Base-by-base conservation (phyloP, 2,888 invertebrate genomes). In the Syrphus vitripennis region DNA sequence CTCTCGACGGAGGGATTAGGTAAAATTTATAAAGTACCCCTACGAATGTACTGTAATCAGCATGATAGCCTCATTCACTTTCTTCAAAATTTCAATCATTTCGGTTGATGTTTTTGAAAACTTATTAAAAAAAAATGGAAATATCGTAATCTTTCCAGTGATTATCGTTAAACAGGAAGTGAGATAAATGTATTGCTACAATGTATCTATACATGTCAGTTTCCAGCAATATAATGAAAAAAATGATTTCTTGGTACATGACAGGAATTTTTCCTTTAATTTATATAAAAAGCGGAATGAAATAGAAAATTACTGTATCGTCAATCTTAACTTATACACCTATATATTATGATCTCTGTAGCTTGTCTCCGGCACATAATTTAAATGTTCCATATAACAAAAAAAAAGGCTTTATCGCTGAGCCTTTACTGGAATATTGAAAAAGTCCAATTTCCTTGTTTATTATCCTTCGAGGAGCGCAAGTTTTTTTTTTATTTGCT, bases 361-460 rank as follows among this genome's bases (percentile, higher is more conserved):
- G 6, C 24, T 50, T n/a, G 26, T 50, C 50, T 50, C 26, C 2
- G 14, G 50, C 6, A n/a, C 7, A 50, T 50, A 50, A 50, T 26
- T 14, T 14, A 7, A 3, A 50, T 50, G 50, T 50, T 45, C 19
- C 12, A 4, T 31, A n/a, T n/a, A 45, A 37, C 7, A 29, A 50
- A 50, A 14, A 14, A 14, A 40, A 26, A 24, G 31, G n/a, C 31
- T 67, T 67, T 24, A 34, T 26, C n/a, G 10, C 5, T 29, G 24
- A 63, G 42, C 26, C 21, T 19, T 48, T 37, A 63, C 21, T 34
- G 21, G 21, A 45, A 31, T 26, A 61, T 37, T 37, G 74, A 63
- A 80, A 71, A 80, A 69, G 59, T 67, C 55, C 81, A 84, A 84
- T 81, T 81, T 84, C 61, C 76, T 72, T 81, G 84, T 72, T 76